A percentile compares a stretch with the other conserved stretches of the same genome.
Conservation (phyloP, 2,797 vertebrate species). For the Protonibea diacanthus region DNA sequence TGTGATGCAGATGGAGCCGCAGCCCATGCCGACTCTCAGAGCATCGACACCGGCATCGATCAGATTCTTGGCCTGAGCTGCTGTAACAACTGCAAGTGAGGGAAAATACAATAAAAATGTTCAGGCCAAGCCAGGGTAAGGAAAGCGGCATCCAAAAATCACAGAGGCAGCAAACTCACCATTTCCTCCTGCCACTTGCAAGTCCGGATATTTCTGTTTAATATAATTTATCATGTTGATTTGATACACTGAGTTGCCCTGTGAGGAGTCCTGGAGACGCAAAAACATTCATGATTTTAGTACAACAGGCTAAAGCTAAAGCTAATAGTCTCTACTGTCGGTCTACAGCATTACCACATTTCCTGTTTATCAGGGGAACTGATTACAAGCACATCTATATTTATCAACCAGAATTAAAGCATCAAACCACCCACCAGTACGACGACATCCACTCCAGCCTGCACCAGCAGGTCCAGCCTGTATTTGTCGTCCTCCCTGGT, state of each 20-base stretch:
- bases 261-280: conserved; percentile 90
- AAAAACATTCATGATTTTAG: conserved; percentile 9
- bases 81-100: conserved; percentile 89
- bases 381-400: not conserved
- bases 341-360: not conserved
- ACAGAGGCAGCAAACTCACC: conserved; percentile 82
- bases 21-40: conserved; percentile 94
- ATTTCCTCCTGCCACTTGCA: conserved; percentile 93
- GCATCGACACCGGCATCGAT: conserved; percentile 93
- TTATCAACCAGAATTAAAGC: conserved; percentile 47
- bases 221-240: conserved; percentile 94
- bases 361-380: not conserved
- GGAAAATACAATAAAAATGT: fast-evolving
- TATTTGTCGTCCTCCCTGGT: conserved; percentile 96
- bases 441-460: conserved; percentile 92
- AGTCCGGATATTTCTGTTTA: conserved; percentile 91
- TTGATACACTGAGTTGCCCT: conserved; percentile 94
- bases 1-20: conserved; percentile 95
- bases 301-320: not conserved
- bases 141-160: not conserved
- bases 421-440: conserved; percentile 89
- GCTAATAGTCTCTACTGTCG: not conserved
- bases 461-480: conserved; percentile 91
- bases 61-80: conserved; percentile 94
- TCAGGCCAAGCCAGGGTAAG: not conserved